Evolutionary conservation across 2,888 invertebrate genomes (phyloP), one percentile per base, ranked within the genome.

Genomic region (Quadroppia sp.): DNA sequence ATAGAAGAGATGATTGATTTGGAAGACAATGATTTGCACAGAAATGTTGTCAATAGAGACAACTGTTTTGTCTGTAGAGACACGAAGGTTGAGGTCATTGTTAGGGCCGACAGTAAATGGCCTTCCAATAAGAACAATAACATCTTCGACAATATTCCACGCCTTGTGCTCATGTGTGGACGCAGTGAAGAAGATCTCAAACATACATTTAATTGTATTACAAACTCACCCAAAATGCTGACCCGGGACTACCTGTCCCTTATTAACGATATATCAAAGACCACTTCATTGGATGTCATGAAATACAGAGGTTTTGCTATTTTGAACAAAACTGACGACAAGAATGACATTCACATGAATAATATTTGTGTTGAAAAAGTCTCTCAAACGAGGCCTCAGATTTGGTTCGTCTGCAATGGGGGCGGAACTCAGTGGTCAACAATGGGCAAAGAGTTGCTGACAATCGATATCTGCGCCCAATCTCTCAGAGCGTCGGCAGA

Each of bases 51-150:
- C 74, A 83, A 85, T 42, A 84, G 83, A 45, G 81, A 86, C 71
- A 86, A 85, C 80, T 85, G 84, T 6, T 86, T 86, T 80, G 86
- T 86, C 17, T 86, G 86, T 80, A 86, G 85, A 75, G 86, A 86
- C 20, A 73, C 81, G 23, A 81, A 81, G 76, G 81, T 80, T 42
- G 81, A 82, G 77, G 79, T 79, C 56, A 78, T 82, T 28, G 77
- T 82, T 48, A 76, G 77, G 25, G 40, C 0, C 4, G 1, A 15
- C 1, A 30, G 25, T 25, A 25, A 36, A 1, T 20, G n/a, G 20
- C 23, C 36, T 11, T 13, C n/a, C 23, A 9, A 3, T 13, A 45
- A 70, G 11, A 74, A 74, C 50, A 15, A 36, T 13, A n/a, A 17
- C 15, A 67, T 69, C 20, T 15, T 36, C 1, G 25, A 56, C 28